Percentiles rank a stretch among this genome's conserved stretches.
Evolutionary conservation across 2,797 vertebrate species (phyloP).

Genomic region (Gallinago nigripennis): DNA sequence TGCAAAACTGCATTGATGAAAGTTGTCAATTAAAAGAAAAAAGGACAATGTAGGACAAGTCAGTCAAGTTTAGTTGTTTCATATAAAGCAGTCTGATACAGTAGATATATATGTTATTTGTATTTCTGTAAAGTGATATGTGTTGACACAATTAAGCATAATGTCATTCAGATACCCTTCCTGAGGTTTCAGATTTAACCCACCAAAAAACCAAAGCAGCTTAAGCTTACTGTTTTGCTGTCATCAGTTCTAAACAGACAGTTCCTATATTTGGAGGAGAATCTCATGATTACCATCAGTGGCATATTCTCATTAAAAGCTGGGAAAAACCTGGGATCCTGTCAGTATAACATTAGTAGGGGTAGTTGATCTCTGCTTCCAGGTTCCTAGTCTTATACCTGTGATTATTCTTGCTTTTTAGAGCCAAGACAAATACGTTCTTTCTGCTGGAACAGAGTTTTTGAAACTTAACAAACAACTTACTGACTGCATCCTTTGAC

Average conservation of each 20-base stretch:
- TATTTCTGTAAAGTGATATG: background rate
- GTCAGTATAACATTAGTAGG: background rate
- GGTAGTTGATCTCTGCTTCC: background rate
- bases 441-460: background rate
- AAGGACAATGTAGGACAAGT: background rate
- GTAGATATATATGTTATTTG: background rate
- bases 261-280: background rate
- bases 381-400: background rate
- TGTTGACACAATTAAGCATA: background rate
- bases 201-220: background rate
- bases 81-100: background rate
- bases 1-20: background rate
- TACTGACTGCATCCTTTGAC: slow-evolving; percentile 2
- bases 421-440: background rate
- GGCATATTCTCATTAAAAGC: background rate
- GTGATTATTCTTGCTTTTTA: background rate
- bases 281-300: background rate
- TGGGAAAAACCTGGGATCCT: background rate
- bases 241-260: background rate
- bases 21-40: background rate
- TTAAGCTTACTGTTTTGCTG: background rate
- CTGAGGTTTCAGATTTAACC: background rate
- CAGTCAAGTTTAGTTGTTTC: background rate
- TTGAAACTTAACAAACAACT: background rate
- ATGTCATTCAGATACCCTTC: background rate